Evolutionary conservation across 2,888 invertebrate genomes (phyloP).

Genomic region (Lamellibrachia satsuma): DNA sequence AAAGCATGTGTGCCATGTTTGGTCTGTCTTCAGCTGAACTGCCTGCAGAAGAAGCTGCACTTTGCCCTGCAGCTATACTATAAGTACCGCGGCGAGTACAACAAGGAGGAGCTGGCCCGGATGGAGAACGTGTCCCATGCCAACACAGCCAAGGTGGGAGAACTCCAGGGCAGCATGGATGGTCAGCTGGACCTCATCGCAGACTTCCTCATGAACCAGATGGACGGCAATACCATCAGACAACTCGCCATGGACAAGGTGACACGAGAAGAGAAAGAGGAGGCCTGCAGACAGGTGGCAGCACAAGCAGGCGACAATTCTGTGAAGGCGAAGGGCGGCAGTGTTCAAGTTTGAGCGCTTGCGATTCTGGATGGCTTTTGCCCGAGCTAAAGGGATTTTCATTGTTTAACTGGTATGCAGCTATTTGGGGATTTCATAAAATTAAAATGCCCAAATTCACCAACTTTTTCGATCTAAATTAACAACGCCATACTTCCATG

Average conservation of each 20-base stretch:
- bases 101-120: constrained; percentile 52
- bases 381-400: not conserved
- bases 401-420: not conserved
- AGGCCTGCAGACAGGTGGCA: not conserved
- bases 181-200: constrained; percentile 54
- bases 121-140: constrained; percentile 41
- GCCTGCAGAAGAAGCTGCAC: constrained; percentile 59
- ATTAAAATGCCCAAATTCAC: no score
- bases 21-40: constrained; percentile 47
- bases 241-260: constrained; percentile 35
- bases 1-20: no score
- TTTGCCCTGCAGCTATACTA: constrained; percentile 57
- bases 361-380: not conserved
- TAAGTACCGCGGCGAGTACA: constrained; percentile 59
- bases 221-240: constrained; percentile 49
- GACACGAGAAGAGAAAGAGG: constrained; percentile 25
- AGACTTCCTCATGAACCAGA: constrained; percentile 55
- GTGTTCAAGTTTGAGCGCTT: not conserved
- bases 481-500: no score
- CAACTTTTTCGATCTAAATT: no score
- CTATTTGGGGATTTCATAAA: no score
- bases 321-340: not conserved
- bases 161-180: constrained; percentile 45
- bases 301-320: not conserved
- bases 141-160: constrained; percentile 28